A percentile compares a stretch with the other conserved stretches of the same genome.
Evolutionary conservation across 2,797 vertebrate species (phyloP).

Genomic region (Acanthurus lineatus): DNA sequence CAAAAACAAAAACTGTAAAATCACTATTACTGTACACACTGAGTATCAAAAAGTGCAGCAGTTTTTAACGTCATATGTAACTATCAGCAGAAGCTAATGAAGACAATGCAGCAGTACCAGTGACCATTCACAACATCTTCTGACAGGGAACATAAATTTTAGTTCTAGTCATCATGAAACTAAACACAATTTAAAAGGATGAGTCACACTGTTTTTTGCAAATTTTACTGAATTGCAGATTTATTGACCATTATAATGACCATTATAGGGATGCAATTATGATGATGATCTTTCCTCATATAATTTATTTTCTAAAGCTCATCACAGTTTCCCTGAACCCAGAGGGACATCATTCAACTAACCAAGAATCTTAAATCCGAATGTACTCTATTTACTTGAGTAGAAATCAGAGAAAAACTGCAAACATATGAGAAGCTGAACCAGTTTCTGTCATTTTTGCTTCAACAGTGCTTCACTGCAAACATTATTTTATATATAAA

Average conservation of each 20-base stretch:
- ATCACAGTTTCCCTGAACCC: neutral
- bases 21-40: conserved; percentile 19
- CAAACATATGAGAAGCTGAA: neutral
- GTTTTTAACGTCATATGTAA: conserved; percentile 7
- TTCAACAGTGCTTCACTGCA: neutral
- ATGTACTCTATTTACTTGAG: neutral
- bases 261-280: neutral
- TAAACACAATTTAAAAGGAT: conserved; percentile 8
- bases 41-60: conserved; percentile 7
- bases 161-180: neutral
- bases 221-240: conserved; percentile 17
- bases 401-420: conserved; percentile 2
- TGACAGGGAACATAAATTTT: neutral
- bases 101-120: conserved; percentile 8
- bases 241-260: conserved; percentile 3
- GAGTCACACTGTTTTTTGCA: neutral
- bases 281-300: conserved; percentile 12
- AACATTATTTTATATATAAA: neutral
- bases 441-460: neutral
- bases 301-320: neutral
- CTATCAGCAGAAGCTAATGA: conserved; percentile 32
- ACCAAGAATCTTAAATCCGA: neutral
- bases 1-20: conserved; percentile 29
- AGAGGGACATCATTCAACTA: neutral
- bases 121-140: conserved; percentile 14